A percentile compares a stretch with the other conserved stretches of the same genome.
Conservation (phyloP, 2,113 vertebrate genomes). For the Mola mola region DNA sequence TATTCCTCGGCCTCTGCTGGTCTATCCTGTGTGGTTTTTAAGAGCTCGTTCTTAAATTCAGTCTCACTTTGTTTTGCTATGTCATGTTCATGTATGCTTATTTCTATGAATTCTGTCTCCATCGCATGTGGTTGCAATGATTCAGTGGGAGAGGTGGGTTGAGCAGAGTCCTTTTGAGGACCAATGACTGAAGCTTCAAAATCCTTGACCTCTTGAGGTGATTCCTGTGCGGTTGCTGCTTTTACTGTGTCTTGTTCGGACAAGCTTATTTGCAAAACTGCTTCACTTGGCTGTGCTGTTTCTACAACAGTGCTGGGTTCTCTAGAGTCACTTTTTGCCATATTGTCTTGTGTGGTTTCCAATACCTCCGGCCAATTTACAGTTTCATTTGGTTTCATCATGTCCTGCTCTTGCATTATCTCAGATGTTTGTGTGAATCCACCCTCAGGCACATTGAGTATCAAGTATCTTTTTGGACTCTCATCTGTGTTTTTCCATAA, state of each 20-base stretch:
- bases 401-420: background rate
- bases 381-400: too few species aligned
- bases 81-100: conserved; percentile 23
- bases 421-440: conserved; percentile 6
- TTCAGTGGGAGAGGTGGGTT: conserved; percentile 12
- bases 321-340: background rate
- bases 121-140: background rate
- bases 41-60: background rate
- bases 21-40: background rate
- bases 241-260: background rate
- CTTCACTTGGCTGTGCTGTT: background rate
- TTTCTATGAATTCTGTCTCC: conserved; percentile 26
- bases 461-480: conserved; percentile 52
- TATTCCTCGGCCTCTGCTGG: background rate
- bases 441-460: conserved; percentile 49
- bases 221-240: too few species aligned
- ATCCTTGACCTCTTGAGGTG: background rate
- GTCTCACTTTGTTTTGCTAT: background rate
- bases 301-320: conserved; percentile 1
- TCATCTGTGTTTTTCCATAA: conserved; percentile 40
- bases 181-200: background rate
- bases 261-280: conserved; percentile 7
- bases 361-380: too few species aligned
- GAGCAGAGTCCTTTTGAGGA: conserved; percentile 9
- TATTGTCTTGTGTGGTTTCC: background rate